Percentiles rank a stretch among this genome's conserved stretches.
These are phyloP conservation scores for Haemorhous mexicanus DNA, from an alignment of 2,113 vertebrate species.

Conservation along the genomic window DNA sequence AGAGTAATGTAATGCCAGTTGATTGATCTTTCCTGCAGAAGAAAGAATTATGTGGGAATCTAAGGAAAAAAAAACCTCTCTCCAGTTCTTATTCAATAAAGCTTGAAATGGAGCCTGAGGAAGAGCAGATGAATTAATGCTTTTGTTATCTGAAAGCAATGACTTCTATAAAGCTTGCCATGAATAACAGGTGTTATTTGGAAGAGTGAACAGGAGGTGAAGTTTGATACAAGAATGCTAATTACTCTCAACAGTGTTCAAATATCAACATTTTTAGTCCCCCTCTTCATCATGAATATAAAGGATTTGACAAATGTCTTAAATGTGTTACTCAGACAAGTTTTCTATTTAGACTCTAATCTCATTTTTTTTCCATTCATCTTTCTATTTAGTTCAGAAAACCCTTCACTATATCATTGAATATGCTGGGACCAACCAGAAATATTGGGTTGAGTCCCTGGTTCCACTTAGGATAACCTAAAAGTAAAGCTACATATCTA, in stretches of 20 bases:
- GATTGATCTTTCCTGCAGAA: neutral
- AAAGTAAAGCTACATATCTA: neutral
- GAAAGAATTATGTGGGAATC: neutral
- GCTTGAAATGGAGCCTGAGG: neutral
- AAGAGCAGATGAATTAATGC: neutral
- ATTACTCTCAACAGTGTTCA: neutral
- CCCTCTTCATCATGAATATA: neutral
- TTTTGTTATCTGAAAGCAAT: neutral
- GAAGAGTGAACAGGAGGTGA: neutral
- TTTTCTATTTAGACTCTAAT: neutral
- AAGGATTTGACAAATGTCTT: neutral
- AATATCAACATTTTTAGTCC: neutral
- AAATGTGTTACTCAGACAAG: neutral
- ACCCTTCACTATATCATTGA: neutral
- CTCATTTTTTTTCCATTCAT: neutral
- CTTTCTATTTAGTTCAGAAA: neutral
- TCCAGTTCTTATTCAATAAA: neutral
- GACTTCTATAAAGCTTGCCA: neutral
- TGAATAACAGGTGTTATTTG: slow-evolving; percentile 24
- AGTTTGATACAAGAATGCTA: neutral
- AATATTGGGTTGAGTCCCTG: neutral
- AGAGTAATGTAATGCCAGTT: neutral
- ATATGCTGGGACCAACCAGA: neutral
- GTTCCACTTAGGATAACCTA: neutral
- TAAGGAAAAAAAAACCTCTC: neutral